Percentiles rank a stretch among this genome's conserved stretches.
These are phyloP conservation scores for Drosophila subsilvestris DNA, from an alignment of 2,888 invertebrate genomes.

Conservation along the genomic window DNA sequence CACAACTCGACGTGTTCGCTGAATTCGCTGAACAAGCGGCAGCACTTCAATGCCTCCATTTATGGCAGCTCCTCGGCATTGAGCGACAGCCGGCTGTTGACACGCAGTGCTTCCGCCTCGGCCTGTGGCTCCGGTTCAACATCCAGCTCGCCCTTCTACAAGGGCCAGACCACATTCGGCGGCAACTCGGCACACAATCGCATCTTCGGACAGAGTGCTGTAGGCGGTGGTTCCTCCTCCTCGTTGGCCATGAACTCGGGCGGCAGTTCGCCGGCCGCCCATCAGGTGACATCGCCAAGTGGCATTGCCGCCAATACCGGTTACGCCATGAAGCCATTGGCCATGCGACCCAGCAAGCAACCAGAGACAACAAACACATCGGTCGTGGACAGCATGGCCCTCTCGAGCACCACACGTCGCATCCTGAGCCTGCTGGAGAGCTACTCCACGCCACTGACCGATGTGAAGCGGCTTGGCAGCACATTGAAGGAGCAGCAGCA, in stretches of 20 bases:
- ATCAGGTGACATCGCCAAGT: conserved; percentile 54
- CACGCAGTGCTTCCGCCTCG: conserved; percentile 34
- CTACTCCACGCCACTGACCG: conserved; percentile 91
- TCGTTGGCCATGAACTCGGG: conserved; percentile 44
- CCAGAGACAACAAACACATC: background rate
- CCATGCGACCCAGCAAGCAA: conserved; percentile 41
- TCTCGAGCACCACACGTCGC: conserved; percentile 88
- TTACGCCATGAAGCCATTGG: conserved; percentile 41
- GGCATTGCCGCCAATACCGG: conserved; percentile 10
- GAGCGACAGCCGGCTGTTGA: conserved; percentile 82
- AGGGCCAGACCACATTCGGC: conserved; percentile 90
- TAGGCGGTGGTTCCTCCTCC: conserved; percentile 54
- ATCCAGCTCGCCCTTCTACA: conserved; percentile 89
- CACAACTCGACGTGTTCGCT: conserved; percentile 83
- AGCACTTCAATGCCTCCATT: conserved; percentile 82
- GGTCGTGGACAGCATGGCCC: conserved; percentile 30
- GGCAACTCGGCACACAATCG: conserved; percentile 88
- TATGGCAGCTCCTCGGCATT: conserved; percentile 84
- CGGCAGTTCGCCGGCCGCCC: conserved; percentile 63
- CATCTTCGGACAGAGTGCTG: conserved; percentile 72
- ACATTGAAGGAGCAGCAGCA: conserved; percentile 71
- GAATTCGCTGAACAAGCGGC: conserved; percentile 80
- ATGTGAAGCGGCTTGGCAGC: conserved; percentile 90
- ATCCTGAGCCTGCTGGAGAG: conserved; percentile 92
- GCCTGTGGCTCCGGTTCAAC: conserved; percentile 5